A percentile compares a stretch with the other conserved stretches of the same genome.
Conservation (phyloP, 2,113 vertebrate species). For the Dasyurus viverrinus region DNA sequence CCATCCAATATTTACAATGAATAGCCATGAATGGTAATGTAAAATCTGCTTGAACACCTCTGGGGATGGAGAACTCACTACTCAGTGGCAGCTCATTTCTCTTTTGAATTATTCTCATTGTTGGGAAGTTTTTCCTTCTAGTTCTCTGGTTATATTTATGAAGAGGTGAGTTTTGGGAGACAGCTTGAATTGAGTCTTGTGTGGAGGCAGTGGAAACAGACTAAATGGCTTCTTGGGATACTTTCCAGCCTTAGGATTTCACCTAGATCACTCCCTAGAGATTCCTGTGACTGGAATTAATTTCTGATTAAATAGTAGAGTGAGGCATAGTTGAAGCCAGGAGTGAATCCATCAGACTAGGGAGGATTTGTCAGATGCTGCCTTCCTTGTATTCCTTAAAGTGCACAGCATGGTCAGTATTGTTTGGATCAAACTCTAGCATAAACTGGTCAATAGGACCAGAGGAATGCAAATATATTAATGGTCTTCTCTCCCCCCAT, state of each 20-base stretch:
- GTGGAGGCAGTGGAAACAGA: background rate
- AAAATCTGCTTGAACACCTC: background rate
- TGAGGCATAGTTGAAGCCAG: background rate
- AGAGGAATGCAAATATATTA: background rate
- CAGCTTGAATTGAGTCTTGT: background rate
- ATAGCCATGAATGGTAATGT: background rate
- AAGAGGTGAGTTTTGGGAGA: background rate
- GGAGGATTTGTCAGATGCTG: background rate
- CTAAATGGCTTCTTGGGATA: background rate
- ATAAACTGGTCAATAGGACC: background rate
- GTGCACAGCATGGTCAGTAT: background rate
- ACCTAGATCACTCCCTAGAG: background rate
- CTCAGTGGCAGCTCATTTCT: background rate
- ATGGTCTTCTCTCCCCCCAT: background rate
- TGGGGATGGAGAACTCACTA: background rate
- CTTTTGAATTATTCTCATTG: background rate
- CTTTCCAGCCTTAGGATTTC: background rate
- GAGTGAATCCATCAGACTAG: background rate
- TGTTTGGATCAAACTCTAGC: background rate
- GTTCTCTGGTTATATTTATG: background rate
- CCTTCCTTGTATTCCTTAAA: background rate
- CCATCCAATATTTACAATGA: background rate
- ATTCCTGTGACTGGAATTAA: background rate
- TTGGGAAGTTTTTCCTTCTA: background rate
- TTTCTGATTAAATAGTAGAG: slow-evolving; percentile 2